Evolutionary conservation across 2,113 vertebrate species (phyloP).

Genomic region (Antigone vipio): DNA sequence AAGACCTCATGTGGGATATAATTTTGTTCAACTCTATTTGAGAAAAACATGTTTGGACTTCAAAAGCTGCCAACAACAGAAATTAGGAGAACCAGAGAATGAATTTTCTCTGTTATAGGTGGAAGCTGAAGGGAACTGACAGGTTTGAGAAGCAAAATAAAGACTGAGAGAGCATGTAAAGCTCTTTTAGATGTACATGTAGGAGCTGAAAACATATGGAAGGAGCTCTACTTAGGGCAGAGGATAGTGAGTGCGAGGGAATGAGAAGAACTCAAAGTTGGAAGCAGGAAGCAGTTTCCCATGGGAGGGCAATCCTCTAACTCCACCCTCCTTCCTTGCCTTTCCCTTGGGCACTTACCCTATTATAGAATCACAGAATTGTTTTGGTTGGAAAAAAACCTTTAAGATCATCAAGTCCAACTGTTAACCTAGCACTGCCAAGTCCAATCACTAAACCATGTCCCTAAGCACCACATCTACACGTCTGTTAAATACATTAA

Average conservation of each 20-base stretch:
- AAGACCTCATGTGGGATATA: background rate
- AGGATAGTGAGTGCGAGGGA: background rate
- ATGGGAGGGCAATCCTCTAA: background rate
- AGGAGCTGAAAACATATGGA: background rate
- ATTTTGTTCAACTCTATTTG: background rate
- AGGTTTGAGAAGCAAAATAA: background rate
- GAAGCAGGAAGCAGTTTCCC: background rate
- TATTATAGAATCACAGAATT: background rate
- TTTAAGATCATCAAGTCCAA: too few species aligned
- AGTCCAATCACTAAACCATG: too few species aligned
- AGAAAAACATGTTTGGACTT: background rate
- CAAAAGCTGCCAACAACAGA: background rate
- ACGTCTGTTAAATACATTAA: too few species aligned
- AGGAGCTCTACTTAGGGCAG: background rate
- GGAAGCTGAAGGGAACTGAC: background rate
- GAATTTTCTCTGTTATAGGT: background rate
- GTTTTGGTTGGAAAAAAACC: too few species aligned
- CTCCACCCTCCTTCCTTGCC: accelerated
- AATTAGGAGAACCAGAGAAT: background rate
- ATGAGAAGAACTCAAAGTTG: background rate
- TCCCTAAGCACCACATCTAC: too few species aligned
- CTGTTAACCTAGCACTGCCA: too few species aligned
- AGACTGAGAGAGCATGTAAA: background rate
- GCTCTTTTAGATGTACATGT: background rate
- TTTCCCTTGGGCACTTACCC: accelerated